Evolutionary conservation across 2,113 vertebrate genomes (phyloP), one percentile per base, ranked within the genome.

Genomic region (Bothrops jararaca): DNA sequence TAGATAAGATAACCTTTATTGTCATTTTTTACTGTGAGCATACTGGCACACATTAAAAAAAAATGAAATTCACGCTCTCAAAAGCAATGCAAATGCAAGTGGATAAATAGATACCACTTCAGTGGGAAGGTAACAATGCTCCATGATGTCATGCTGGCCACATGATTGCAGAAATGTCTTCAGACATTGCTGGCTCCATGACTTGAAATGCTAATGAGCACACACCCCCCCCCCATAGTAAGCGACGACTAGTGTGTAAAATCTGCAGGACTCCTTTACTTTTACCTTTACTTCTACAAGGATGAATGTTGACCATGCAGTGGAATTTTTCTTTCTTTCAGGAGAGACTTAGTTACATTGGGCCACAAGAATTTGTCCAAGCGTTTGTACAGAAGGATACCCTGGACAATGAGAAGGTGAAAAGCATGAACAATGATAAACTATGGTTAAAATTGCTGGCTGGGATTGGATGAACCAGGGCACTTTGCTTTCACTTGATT

Each of bases 281-380:
- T 64, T 64, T 29, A 64, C 60, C 0, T 64, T 64, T 64, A 29
- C 13, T 74, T 74, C 13, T 64, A 11, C 9, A 39, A 80, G 69
- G 34, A 80, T 45, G 11, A 42, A 26, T 5, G 5, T 88, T 34
- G 23, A 29, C 4, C 34, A 34, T 15, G 1, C 34, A 52, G 87
- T 86, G 93, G 90, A 39, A 60, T 93, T 42, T 18, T 95, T 1
- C 92, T 48, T 95, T 93, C 94, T 97, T 93, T 95, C 96, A 99
- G 99, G 99, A 99, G 96, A 97, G 98, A 90, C 97, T 99, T 89
- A 98, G 98, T 96, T 99, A 99, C 95, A 99, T 99, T 26, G 99
- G 99, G 92, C 98, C 99, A 7, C 99, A 99, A 95, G 99, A 99
- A 94, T 99, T 99, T 92, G 98, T 99, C 92, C 99, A 99, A 93